These are phyloP conservation scores for Sabatieria punctata DNA, from an alignment of 2,888 invertebrate species.

Conservation along the genomic window DNA sequence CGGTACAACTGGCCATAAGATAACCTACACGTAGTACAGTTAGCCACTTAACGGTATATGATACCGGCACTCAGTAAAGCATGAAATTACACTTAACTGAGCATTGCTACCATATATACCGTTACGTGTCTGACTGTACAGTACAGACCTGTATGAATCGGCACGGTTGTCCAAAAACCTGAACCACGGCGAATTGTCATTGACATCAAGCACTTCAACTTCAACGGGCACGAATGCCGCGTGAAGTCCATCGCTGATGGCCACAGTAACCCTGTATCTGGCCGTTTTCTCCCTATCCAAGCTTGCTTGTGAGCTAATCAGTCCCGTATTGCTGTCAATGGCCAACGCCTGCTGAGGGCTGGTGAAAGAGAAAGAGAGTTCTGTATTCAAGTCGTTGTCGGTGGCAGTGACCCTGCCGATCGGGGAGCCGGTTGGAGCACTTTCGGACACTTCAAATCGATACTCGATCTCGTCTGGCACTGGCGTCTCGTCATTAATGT, in stretches of 20 bases:
- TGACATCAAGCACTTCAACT: slow-evolving; percentile 62
- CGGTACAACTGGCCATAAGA: neutral
- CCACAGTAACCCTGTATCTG: neutral
- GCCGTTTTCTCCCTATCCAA: neutral
- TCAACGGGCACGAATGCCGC: slow-evolving; percentile 78
- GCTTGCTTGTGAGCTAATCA: no score
- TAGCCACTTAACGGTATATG: no score
- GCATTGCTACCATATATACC: no score
- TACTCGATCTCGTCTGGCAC: slow-evolving; percentile 55
- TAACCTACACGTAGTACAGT: no score
- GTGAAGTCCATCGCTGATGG: slow-evolving; percentile 69
- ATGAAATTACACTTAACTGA: no score
- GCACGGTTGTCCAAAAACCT: slow-evolving; percentile 35
- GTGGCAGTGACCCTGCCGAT: slow-evolving; percentile 59
- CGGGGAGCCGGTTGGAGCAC: slow-evolving; percentile 58
- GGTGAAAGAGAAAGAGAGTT: slow-evolving; percentile 47
- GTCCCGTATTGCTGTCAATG: slow-evolving; percentile 61
- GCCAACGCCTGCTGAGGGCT: slow-evolving; percentile 29
- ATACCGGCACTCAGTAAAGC: no score
- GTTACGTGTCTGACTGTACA: no score
- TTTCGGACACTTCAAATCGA: slow-evolving; percentile 61
- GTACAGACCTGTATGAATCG: no score
- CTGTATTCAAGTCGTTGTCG: slow-evolving; percentile 72
- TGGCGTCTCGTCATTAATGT: slow-evolving; percentile 89
- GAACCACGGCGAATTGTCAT: slow-evolving; percentile 79